Conservation (phyloP, 2,888 invertebrate genomes). For the Nowickia ferox region DNA sequence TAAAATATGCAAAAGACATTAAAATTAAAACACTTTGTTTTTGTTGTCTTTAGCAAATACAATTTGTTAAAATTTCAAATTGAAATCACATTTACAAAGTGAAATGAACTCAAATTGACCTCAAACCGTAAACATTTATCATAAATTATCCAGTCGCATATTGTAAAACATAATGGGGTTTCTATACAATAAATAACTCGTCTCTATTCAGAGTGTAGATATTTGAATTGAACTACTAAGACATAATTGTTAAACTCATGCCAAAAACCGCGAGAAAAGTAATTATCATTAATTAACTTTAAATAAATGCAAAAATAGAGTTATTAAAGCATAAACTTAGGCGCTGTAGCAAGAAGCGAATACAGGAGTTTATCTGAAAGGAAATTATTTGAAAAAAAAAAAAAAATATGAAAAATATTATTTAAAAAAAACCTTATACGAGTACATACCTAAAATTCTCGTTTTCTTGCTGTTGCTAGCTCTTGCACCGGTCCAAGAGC, state of each 20-base stretch:
- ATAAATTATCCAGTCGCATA: constrained; percentile 71
- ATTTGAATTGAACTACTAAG: constrained; percentile 36
- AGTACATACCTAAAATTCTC: no score
- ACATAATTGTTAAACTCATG: constrained; percentile 65
- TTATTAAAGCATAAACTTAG: constrained; percentile 18
- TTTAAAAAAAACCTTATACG: no score
- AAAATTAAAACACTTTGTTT: background rate
- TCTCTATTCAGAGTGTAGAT: background rate
- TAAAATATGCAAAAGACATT: background rate
- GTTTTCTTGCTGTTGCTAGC: no score
- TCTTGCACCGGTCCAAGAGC: no score
- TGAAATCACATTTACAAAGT: no score
- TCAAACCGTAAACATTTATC: constrained; percentile 46
- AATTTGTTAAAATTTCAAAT: no score
- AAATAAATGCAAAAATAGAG: constrained; percentile 45
- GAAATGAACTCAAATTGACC: constrained; percentile 14
- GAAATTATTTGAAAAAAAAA: background rate
- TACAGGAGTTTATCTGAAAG: constrained; percentile 29
- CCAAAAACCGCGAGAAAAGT: constrained; percentile 72
- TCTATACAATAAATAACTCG: constrained; percentile 63
- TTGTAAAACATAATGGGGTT: constrained; percentile 67
- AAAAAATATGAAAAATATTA: constrained; percentile 4
- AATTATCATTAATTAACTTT: constrained; percentile 69
- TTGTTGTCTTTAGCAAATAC: no score
- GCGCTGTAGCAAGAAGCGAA: background rate